Conservation (phyloP, 2,113 vertebrate genomes). For the Conger conger region DNA sequence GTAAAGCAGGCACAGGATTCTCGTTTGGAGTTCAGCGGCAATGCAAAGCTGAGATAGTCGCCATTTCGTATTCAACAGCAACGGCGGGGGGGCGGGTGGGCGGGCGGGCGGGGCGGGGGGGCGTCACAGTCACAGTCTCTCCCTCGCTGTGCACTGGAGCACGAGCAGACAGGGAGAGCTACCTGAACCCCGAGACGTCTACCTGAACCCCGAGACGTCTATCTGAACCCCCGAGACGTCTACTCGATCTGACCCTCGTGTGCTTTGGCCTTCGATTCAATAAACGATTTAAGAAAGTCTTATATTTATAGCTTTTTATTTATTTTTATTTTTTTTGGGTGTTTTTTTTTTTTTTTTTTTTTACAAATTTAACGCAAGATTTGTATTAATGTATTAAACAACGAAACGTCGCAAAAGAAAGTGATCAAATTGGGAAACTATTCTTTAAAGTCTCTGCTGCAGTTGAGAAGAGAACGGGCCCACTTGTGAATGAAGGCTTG, state of each 20-base stretch:
- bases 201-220: neutral
- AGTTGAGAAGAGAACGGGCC: no score
- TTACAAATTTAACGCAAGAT: neutral
- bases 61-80: neutral
- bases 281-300: neutral
- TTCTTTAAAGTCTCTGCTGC: neutral
- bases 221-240: neutral
- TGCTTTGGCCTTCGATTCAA: neutral
- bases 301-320: neutral
- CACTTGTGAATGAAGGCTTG: no score
- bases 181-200: neutral
- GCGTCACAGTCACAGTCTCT: neutral
- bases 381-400: neutral
- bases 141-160: neutral
- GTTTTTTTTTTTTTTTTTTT: neutral
- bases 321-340: neutral
- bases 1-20: neutral
- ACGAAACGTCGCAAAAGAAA: no score
- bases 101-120: neutral
- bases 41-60: neutral
- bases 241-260: neutral
- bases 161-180: neutral
- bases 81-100: neutral
- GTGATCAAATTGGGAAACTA: neutral
- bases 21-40: neutral